Percentiles rank a stretch among this genome's conserved stretches.
These are phyloP conservation scores for Asarcornis scutulata DNA, from an alignment of 2,113 vertebrate genomes.

Conservation along the genomic window DNA sequence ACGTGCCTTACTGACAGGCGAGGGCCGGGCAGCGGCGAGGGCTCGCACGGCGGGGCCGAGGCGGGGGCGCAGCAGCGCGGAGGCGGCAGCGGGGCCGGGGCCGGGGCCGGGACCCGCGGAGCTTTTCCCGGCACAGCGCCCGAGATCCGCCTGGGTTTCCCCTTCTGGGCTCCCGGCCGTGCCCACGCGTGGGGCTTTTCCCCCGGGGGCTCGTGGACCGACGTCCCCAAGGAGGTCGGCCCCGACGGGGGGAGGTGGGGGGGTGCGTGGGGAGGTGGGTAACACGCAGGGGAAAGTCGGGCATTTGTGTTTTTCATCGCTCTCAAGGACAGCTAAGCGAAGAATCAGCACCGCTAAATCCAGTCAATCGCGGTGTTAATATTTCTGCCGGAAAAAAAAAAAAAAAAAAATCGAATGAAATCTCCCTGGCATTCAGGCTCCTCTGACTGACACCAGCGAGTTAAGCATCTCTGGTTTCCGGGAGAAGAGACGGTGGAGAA, in stretches of 20 bases:
- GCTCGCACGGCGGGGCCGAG: too few species aligned
- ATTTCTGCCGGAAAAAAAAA: background rate
- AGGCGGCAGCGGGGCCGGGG: background rate
- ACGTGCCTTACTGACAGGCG: conserved; percentile 66
- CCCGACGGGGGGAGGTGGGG: too few species aligned
- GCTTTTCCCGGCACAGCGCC: too few species aligned
- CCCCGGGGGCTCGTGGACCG: too few species aligned
- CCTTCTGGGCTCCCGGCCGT: background rate
- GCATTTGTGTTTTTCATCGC: background rate
- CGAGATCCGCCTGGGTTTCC: too few species aligned
- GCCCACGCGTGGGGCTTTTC: too few species aligned
- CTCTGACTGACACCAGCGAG: background rate
- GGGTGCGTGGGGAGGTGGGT: too few species aligned
- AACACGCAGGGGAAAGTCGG: background rate
- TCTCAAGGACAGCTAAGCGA: background rate
- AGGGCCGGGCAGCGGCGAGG: background rate
- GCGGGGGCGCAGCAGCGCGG: background rate
- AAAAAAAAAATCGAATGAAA: too few species aligned
- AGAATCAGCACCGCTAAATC: background rate
- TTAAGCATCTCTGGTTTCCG: background rate
- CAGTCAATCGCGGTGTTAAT: background rate
- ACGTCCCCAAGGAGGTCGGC: too few species aligned
- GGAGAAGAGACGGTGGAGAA: background rate
- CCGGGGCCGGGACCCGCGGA: too few species aligned
- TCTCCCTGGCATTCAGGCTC: background rate